phyloP scores from a whole-genome alignment of 2,113 vertebrate species.

The Leucosticte australis region DNA sequence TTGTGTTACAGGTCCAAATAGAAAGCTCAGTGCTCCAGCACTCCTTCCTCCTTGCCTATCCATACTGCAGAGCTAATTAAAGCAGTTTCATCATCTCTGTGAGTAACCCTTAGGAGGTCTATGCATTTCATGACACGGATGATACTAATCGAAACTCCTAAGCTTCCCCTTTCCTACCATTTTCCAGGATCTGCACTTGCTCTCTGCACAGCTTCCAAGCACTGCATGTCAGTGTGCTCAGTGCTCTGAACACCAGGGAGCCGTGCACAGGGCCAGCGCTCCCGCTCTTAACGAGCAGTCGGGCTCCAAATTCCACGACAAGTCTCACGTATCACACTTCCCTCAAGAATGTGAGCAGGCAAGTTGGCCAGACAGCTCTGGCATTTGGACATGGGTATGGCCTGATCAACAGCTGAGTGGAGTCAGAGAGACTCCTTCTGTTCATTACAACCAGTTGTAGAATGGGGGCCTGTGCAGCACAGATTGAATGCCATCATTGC shows the following conservation, averaged over 20 bases:
- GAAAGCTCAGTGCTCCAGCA: background rate
- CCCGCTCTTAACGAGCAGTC: background rate
- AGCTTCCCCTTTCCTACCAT: background rate
- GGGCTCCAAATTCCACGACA: background rate
- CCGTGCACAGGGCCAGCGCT: background rate
- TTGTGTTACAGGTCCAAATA: background rate
- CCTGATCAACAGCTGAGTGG: slow-evolving; percentile 1
- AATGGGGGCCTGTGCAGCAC: background rate
- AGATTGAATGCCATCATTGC: background rate
- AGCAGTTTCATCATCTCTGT: background rate
- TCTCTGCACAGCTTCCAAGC: background rate
- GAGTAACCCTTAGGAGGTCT: background rate
- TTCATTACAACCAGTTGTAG: background rate
- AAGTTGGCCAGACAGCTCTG: slow-evolving; percentile 44
- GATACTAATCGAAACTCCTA: background rate
- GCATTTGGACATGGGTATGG: slow-evolving; percentile 10
- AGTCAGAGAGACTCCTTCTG: slow-evolving; percentile 13
- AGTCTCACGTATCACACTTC: slow-evolving; percentile 29
- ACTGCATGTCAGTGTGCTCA: background rate
- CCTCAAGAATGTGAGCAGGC: slow-evolving; percentile 53
- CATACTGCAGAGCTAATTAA: background rate
- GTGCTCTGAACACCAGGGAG: background rate
- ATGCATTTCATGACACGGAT: background rate
- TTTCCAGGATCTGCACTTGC: background rate
- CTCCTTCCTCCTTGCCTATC: background rate